Evolutionary conservation across 2,797 vertebrate genomes (phyloP), one percentile per base, ranked within the genome.

Genomic region (Cyclopterus lumpus): DNA sequence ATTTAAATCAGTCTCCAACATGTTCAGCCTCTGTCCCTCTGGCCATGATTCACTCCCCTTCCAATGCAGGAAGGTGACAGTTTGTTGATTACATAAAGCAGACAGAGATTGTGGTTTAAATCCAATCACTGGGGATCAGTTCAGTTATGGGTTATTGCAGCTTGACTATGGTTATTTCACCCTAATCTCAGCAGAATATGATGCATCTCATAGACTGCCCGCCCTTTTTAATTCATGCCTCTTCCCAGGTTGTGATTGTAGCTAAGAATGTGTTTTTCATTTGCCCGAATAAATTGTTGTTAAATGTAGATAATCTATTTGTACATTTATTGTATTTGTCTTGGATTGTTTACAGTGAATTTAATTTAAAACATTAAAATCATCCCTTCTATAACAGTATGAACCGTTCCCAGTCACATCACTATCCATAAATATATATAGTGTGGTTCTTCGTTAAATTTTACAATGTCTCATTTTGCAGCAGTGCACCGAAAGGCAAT

Each of bases 61-160:
- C 26, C 78, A 36, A 78, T 48, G 71, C 58, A 72, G 79, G 53
- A 76, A 85, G 75, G 61, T 80, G 86, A 86, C 72, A 78, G 60
- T 71, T 75, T 84, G 70, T 38, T 58, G 71, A 81, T 88, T 89
- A 83, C 75, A 73, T 80, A 81, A 85, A 80, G 49, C 76, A 80
- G 36, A 66, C 75, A 58, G 51, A 65, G 63, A 71, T 63, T 60
- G 59, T 78, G 73, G 32, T 72, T 4, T 67, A 84, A 87, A 89
- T 87, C 87, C 75, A 86, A 77, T 89, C 79, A 82, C 1, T n/a
- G 58, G 32, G 62, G 71, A 85, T 78, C 59, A 76, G 48, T 68
- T 66, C 53, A 62, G 69, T 48, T 68, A 5, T 60, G 44, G 71
- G 72, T 67, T 65, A 16, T 4, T 49, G 44, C 38, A 38, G 58